Conservation (phyloP, 2,888 invertebrate genomes). For the Iselma pallidipennis region DNA sequence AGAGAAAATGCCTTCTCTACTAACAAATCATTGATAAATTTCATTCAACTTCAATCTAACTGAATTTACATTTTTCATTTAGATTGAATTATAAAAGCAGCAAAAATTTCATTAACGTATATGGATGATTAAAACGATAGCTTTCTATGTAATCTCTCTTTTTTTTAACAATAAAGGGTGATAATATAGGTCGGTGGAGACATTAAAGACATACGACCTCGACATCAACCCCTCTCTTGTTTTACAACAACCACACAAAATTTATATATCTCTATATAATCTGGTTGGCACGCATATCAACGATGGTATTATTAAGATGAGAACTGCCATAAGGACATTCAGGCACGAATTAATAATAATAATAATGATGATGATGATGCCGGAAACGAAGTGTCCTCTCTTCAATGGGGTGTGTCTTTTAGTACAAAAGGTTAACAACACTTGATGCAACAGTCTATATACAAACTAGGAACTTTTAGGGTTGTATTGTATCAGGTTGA, state of each 20-base stretch:
- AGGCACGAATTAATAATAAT: not conserved
- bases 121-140: not conserved
- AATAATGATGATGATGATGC: not conserved
- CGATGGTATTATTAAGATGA: not conserved
- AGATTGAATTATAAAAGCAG: not conserved
- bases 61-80: not conserved
- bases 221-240: not conserved
- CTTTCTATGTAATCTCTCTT: no score
- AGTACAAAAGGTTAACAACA: not conserved
- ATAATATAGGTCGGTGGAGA: not conserved
- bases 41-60: not conserved
- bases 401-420: not conserved
- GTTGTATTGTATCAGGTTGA: not conserved
- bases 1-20: not conserved
- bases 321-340: not conserved
- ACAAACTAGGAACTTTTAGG: not conserved
- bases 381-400: not conserved
- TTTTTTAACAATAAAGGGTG: not conserved
- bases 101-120: not conserved
- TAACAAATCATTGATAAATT: not conserved
- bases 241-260: not conserved
- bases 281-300: slow-evolving; percentile 8
- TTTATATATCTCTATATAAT: not conserved
- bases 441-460: not conserved
- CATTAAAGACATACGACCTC: not conserved